These are phyloP conservation scores for Ceratotherium simum DNA, from an alignment of 2,113 vertebrate genomes.

Conservation along the genomic window DNA sequence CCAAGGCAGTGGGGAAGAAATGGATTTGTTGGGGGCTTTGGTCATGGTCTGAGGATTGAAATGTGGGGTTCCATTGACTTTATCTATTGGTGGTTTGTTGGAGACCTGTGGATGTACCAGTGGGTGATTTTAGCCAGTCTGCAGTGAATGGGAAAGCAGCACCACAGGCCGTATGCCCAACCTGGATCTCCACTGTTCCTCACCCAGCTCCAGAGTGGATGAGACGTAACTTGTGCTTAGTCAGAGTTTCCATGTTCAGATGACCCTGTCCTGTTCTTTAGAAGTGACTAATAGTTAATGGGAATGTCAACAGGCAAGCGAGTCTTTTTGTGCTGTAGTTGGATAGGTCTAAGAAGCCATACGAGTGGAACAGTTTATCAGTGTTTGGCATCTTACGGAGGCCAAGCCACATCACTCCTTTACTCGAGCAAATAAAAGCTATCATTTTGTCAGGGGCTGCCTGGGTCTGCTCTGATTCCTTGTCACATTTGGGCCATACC, in stretches of 20 bases:
- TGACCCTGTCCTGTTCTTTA: neutral
- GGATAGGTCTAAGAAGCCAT: neutral
- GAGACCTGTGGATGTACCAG: neutral
- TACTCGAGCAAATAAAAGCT: neutral
- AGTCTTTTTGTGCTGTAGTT: neutral
- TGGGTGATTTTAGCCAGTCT: accelerated
- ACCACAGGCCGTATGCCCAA: accelerated
- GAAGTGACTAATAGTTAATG: slow-evolving; percentile 5
- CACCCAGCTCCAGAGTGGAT: no score
- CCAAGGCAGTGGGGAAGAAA: neutral
- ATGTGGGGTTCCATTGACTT: neutral
- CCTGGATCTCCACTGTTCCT: neutral
- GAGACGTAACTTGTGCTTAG: neutral
- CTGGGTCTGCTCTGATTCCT: neutral
- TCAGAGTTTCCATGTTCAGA: neutral
- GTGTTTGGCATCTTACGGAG: neutral
- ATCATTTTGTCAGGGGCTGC: neutral
- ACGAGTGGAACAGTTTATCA: neutral
- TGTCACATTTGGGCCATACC: neutral
- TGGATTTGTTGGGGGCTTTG: neutral
- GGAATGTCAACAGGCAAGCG: neutral
- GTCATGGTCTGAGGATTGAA: neutral
- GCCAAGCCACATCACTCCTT: neutral
- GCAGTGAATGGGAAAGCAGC: neutral
- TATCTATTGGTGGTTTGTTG: neutral